These are phyloP conservation scores for Heterotis niloticus DNA, from an alignment of 2,113 vertebrate genomes.

Conservation along the genomic window DNA sequence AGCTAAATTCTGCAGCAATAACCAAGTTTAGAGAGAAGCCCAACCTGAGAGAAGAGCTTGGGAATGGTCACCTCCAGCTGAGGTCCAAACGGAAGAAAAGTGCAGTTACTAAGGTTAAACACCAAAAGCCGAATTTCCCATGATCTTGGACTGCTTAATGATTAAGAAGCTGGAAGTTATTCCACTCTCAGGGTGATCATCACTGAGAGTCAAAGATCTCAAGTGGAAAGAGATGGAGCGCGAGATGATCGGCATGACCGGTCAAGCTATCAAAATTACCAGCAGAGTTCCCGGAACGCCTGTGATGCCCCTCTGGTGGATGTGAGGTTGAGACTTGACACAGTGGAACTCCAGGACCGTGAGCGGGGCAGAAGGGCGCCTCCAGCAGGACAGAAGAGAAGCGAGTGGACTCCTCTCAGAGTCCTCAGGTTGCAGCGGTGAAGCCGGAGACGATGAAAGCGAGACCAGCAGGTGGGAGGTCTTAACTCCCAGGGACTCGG, in stretches of 20 bases:
- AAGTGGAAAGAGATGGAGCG: not conserved
- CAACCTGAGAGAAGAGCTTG: not conserved
- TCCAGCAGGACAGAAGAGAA: not conserved
- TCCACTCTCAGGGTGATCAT: no score
- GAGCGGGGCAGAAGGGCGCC: not conserved
- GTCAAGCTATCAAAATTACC: not conserved
- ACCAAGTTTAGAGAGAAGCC: no score
- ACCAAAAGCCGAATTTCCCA: not conserved
- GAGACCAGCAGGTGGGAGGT: not conserved
- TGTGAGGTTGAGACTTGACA: not conserved
- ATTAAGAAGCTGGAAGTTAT: no score
- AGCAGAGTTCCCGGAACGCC: not conserved
- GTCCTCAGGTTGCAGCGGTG: not conserved
- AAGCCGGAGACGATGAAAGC: not conserved
- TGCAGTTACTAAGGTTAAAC: not conserved
- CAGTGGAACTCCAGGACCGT: not conserved
- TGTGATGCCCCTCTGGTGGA: not conserved
- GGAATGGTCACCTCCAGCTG: not conserved
- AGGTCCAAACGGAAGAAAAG: not conserved
- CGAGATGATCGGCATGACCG: not conserved
- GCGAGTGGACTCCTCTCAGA: not conserved
- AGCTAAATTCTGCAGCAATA: no score
- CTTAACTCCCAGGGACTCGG: not conserved
- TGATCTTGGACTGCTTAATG: no score
- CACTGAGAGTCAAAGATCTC: not conserved